phyloP scores from a whole-genome alignment of 1,140 invertebrate genomes.

The Drosophila ananassae region DNA sequence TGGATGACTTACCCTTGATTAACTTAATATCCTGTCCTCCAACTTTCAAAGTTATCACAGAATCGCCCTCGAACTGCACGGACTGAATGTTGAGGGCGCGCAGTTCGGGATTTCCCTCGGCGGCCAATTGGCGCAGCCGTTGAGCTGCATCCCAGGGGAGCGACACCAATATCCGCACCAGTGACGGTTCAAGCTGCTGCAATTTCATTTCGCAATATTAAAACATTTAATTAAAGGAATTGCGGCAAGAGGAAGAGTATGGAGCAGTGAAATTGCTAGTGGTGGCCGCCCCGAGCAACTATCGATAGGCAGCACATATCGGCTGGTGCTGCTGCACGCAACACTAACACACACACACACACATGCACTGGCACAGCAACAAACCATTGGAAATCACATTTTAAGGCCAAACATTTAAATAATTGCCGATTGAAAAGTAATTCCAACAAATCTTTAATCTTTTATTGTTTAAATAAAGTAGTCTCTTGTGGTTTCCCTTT shows the following conservation, averaged over 20 bases:
- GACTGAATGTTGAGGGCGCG: constrained; percentile 96
- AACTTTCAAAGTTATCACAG: constrained; percentile 95
- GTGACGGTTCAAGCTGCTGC: constrained; percentile 94
- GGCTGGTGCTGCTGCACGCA: constrained; percentile 22
- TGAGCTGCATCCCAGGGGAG: constrained; percentile 97
- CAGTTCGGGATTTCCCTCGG: constrained; percentile 93
- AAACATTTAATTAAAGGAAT: constrained; percentile 41
- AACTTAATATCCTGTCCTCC: constrained; percentile 91
- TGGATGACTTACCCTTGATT: constrained; percentile 84
- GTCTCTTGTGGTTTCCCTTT: constrained; percentile 22
- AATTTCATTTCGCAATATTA: constrained; percentile 35
- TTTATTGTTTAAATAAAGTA: constrained; percentile 1
- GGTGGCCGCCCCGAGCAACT: constrained; percentile 6
- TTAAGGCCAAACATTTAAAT: constrained; percentile 10
- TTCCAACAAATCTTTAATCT: neutral
- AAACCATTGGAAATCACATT: constrained; percentile 24
- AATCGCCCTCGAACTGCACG: constrained; percentile 97
- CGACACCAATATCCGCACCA: constrained; percentile 97
- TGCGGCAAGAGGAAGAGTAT: constrained; percentile 29
- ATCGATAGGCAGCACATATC: constrained; percentile 43
- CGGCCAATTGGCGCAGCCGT: constrained; percentile 94
- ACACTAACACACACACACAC: constrained; percentile 12
- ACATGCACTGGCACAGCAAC: neutral
- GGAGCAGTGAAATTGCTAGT: constrained; percentile 30
- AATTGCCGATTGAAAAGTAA: constrained; percentile 5